Conservation (phyloP, 2,113 vertebrate genomes). For the Rostratula benghalensis region DNA sequence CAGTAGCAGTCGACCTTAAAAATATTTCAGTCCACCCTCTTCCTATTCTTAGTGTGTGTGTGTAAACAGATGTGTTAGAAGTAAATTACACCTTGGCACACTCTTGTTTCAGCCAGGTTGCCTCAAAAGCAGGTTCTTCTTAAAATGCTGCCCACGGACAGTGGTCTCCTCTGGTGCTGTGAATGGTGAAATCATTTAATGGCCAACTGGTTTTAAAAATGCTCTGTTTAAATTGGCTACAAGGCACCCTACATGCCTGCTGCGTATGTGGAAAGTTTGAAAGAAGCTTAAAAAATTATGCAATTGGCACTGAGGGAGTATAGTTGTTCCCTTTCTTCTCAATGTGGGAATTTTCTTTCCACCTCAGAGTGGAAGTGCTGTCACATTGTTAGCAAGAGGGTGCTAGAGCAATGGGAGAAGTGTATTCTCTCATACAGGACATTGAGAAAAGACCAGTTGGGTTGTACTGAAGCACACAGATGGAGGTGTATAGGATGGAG, state of each 20-base stretch:
- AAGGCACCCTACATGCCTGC: background rate
- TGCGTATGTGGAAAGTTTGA: background rate
- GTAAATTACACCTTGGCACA: accelerated
- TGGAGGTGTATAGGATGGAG: background rate
- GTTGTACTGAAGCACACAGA: background rate
- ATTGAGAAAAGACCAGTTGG: background rate
- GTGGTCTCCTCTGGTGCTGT: background rate
- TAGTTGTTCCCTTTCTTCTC: background rate
- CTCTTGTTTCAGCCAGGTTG: background rate
- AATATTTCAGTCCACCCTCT: background rate
- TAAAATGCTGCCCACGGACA: background rate
- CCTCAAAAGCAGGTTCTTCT: background rate
- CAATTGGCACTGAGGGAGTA: background rate
- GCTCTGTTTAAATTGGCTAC: background rate
- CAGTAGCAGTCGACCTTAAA: background rate
- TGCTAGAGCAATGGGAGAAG: background rate
- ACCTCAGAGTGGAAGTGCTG: background rate
- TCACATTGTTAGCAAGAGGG: background rate
- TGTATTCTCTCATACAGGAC: background rate
- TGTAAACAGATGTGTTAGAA: background rate
- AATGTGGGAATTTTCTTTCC: background rate
- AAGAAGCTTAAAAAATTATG: background rate
- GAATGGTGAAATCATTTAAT: background rate
- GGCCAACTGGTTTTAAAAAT: background rate
- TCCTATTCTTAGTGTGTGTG: background rate